These are phyloP conservation scores for Coleophora flavipennella DNA, from an alignment of 2,888 invertebrate genomes.

Conservation along the genomic window DNA sequence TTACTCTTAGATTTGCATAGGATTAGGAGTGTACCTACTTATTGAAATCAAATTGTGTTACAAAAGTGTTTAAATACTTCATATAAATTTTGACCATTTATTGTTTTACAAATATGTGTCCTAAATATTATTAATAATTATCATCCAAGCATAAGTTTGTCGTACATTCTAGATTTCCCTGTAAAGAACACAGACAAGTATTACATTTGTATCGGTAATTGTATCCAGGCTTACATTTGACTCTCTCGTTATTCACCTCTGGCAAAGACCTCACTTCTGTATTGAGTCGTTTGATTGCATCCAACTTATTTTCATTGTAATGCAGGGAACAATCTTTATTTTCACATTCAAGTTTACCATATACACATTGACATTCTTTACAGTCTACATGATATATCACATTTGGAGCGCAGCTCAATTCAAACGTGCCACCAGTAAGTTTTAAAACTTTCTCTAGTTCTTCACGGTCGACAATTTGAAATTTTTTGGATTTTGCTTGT, in stretches of 20 bases:
- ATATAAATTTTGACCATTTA: too few relatives aligned
- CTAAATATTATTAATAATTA: conserved; percentile 5
- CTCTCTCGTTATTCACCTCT: conserved; percentile 13
- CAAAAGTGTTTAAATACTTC: too few relatives aligned
- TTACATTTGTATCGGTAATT: conserved; percentile 37
- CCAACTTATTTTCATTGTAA: too few relatives aligned
- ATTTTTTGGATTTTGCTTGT: conserved; percentile 13
- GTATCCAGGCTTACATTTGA: conserved; percentile 27
- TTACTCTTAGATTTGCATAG: too few relatives aligned
- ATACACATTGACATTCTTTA: conserved; percentile 29
- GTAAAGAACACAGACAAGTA: conserved; percentile 26
- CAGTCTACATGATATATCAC: conserved; percentile 27
- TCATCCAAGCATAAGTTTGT: conserved; percentile 36
- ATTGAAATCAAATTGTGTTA: too few relatives aligned
- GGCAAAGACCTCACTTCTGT: conserved; percentile 14
- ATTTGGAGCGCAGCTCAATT: background rate
- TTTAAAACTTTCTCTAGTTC: conserved; percentile 18
- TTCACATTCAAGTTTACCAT: conserved; percentile 21
- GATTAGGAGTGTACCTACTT: too few relatives aligned
- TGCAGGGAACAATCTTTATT: conserved; percentile 15
- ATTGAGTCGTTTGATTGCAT: background rate
- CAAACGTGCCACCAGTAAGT: background rate
- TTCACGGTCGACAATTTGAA: conserved; percentile 20
- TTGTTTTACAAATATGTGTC: background rate
- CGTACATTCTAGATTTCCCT: conserved; percentile 26